Conservation (phyloP, 2,888 invertebrate species). For the Drosophila engyochracea region DNA sequence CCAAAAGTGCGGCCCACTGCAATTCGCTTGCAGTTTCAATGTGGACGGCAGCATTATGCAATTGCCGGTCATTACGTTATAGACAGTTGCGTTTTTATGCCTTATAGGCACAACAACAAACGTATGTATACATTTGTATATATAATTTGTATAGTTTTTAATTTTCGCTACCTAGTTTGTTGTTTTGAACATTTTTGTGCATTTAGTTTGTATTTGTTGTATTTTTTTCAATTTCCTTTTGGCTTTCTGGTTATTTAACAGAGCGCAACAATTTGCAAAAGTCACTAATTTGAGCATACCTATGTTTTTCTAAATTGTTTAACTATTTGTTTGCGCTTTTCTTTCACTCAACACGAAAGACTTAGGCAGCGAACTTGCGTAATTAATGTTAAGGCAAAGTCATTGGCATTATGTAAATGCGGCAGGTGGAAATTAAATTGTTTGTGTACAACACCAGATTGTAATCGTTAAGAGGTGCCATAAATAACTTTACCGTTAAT, state of each 20-base stretch:
- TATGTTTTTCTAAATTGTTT: constrained; percentile 30
- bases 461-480: constrained; percentile 48
- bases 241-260: constrained; percentile 58
- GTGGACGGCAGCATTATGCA: constrained; percentile 55
- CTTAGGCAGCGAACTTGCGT: constrained; percentile 69
- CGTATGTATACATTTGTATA: constrained; percentile 13
- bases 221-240: constrained; percentile 39
- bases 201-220: constrained; percentile 13
- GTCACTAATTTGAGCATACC: constrained; percentile 33
- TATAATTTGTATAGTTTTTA: constrained; percentile 43
- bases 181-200: constrained; percentile 42
- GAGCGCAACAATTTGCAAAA: constrained; percentile 65
- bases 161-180: constrained; percentile 58
- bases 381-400: constrained; percentile 55
- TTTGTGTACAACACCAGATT: constrained; percentile 54
- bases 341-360: constrained; percentile 50
- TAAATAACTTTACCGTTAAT: constrained; percentile 70
- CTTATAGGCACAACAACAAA: constrained; percentile 17
- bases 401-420: constrained; percentile 74
- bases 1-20: constrained; percentile 46
- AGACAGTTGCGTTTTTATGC: constrained; percentile 46
- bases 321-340: constrained; percentile 18
- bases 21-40: constrained; percentile 51
- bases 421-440: constrained; percentile 64
- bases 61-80: constrained; percentile 71